Evolutionary conservation across 2,113 vertebrate genomes (phyloP).

Genomic region (Hypanus sabinus): DNA sequence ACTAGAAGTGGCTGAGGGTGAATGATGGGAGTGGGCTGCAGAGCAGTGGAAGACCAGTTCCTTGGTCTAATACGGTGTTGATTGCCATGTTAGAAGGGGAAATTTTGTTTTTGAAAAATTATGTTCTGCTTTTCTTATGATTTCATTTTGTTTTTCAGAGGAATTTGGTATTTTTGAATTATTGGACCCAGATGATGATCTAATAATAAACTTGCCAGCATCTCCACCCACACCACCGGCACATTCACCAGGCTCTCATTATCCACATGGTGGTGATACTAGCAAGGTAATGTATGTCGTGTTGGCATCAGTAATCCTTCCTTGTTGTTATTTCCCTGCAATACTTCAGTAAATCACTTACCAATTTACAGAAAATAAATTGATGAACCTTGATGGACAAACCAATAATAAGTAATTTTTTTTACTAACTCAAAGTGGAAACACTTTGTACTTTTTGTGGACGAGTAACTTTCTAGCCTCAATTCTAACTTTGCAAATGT

Average conservation of each 20-base stretch:
- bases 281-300: slow-evolving; percentile 70
- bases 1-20: background rate
- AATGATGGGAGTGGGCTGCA: background rate
- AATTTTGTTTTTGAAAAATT: background rate
- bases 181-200: slow-evolving; percentile 79
- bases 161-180: slow-evolving; percentile 89
- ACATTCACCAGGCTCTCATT: slow-evolving; percentile 91
- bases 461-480: background rate
- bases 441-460: background rate
- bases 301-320: background rate
- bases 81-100: background rate
- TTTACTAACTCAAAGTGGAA: background rate
- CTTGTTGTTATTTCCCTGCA: background rate
- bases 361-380: background rate
- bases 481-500: background rate
- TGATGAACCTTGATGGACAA: too few species aligned
- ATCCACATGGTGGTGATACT: slow-evolving; percentile 82
- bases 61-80: background rate
- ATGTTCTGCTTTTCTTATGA: background rate
- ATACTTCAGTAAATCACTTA: background rate
- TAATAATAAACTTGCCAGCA: slow-evolving; percentile 92
- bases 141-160: slow-evolving; percentile 54
- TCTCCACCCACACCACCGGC: slow-evolving; percentile 84
- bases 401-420: background rate
- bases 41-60: background rate